Base-by-base conservation (phyloP, 1,140 invertebrate genomes). In the Idris sp. region DNA sequence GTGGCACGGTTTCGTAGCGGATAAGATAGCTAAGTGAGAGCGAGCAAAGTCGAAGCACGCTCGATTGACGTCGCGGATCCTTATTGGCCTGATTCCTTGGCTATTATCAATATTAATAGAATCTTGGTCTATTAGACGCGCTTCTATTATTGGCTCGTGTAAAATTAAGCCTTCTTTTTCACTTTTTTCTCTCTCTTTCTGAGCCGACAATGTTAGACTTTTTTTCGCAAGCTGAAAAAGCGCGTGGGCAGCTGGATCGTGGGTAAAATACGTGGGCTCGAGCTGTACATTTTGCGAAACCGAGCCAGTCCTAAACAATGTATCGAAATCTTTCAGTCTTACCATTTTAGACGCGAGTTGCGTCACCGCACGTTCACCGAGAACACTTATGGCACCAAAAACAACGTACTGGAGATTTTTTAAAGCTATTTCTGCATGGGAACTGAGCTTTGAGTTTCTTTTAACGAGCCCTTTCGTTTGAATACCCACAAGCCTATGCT, bases 51-150 rank as follows among this genome's bases (percentile, higher is more conserved):
- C 68, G 58, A 54, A 49, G 30, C 35, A 62, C 40, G 65, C 38
- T 72, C 56, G 68, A 72, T 64, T 58, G 68, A 58, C 68, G 68
- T 43, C 46, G 65, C 22, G 61, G 48, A 56, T 67, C 62, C 56
- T 79, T 76, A 80, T 81, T 80, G 79, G 78, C 81, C 79, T 81
- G 79, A 81, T 81, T 82, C 78, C 78, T 73, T n/a, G n/a, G 69
- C 71, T 62, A 81, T 79, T 81, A 81, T 79, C 78, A 79, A 81
- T 81, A 82, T 78, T 79, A 81, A 79, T 79, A 76, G 79, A 79
- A 74, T 77, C 76, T 79, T 77, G 78, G 77, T 68, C 79, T 78
- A 81, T 81, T 79, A 78, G 78, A 51, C 69, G 72, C 71, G 49
- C 53, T 59, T 51, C 58, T 72, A 56, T 64, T 72, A 72, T 72